Evolutionary conservation across 2,888 invertebrate genomes (phyloP).

Genomic region (Ferrisia virgata): DNA sequence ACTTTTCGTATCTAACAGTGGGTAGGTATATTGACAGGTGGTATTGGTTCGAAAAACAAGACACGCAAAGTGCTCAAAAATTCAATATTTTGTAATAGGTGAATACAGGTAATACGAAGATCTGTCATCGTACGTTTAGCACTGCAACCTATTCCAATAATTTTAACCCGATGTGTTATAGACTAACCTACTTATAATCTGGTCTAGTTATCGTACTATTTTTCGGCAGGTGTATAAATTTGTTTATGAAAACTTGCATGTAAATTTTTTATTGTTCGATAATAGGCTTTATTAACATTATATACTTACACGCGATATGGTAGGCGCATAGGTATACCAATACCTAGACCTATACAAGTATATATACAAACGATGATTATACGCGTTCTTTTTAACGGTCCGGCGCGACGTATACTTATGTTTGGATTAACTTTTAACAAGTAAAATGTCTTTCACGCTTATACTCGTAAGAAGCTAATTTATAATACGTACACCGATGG

Average conservation of each 20-base stretch:
- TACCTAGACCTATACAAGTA: neutral
- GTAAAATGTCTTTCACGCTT: too few relatives aligned
- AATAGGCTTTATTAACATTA: neutral
- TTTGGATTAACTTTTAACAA: too few relatives aligned
- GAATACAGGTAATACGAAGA: neutral
- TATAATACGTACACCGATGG: too few relatives aligned
- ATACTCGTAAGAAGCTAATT: too few relatives aligned
- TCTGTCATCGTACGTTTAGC: constrained; percentile 29
- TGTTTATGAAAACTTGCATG: neutral
- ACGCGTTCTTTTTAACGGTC: too few relatives aligned
- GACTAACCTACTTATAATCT: neutral
- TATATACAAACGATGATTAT: too few relatives aligned
- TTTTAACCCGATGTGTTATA: neutral
- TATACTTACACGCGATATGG: neutral
- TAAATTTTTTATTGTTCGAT: constrained; percentile 21
- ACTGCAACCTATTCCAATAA: constrained; percentile 6
- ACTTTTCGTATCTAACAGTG: too few relatives aligned
- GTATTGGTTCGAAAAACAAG: neutral
- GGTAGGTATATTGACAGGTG: constrained; percentile 30
- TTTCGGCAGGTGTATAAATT: neutral
- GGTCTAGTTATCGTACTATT: neutral
- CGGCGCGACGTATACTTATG: too few relatives aligned
- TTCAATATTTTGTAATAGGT: neutral
- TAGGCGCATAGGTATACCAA: neutral
- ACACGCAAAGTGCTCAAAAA: neutral